Evolutionary conservation across 2,113 vertebrate species (phyloP).

Genomic region (Bothrops jararaca): DNA sequence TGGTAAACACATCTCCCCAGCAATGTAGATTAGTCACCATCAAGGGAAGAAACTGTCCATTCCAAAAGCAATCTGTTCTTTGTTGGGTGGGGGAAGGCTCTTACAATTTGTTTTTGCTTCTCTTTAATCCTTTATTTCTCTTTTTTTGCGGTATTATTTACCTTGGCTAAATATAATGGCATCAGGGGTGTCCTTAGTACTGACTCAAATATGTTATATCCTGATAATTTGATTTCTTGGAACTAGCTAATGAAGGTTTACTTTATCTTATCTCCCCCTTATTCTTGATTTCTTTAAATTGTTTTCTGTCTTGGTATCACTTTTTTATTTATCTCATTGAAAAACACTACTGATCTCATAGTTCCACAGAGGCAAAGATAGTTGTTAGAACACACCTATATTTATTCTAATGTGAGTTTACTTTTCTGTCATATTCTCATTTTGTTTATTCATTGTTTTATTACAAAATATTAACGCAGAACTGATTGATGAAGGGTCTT

Average conservation of each 20-base stretch:
- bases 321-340: not conserved
- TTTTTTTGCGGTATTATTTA: not conserved
- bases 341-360: not conserved
- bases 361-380: not conserved
- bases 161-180: not conserved
- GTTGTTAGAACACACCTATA: not conserved
- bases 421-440: not conserved
- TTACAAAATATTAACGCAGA: not conserved
- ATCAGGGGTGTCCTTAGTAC: not conserved
- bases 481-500: not conserved
- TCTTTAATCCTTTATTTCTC: not conserved
- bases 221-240: not conserved
- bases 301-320: not conserved
- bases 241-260: not conserved
- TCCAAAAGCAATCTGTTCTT: not conserved
- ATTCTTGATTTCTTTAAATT: not conserved
- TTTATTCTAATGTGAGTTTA: not conserved
- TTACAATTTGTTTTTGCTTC: not conserved
- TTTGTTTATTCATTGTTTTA: not conserved
- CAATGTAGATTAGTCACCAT: not conserved
- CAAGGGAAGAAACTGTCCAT: not conserved
- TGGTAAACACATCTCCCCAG: not conserved
- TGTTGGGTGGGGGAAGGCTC: not conserved
- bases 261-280: not conserved
- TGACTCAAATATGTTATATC: not conserved